Evolutionary conservation across 2,888 invertebrate genomes (phyloP).

Genomic region (Drosophila fulvimacula): DNA sequence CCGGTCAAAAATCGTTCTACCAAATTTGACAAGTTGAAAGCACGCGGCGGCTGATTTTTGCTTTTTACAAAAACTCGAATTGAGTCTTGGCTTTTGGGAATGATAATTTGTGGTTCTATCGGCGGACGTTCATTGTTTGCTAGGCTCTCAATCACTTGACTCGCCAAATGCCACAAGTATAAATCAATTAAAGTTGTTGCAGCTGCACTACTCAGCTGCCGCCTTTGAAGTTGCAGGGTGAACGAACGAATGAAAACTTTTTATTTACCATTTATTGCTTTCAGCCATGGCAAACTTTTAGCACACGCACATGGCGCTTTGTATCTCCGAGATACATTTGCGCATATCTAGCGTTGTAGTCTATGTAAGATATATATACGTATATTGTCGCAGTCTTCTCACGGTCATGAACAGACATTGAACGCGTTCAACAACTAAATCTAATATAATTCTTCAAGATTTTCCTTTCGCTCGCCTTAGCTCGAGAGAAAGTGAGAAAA

Average conservation of each 20-base stretch:
- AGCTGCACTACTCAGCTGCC: conserved; percentile 67
- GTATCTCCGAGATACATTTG: conserved; percentile 36
- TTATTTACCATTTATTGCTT: conserved; percentile 39
- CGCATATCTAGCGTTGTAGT: not conserved
- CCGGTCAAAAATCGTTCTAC: conserved; percentile 77
- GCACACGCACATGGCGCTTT: conserved; percentile 26
- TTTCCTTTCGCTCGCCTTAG: conserved; percentile 45
- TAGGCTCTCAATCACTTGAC: conserved; percentile 63
- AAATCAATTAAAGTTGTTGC: conserved; percentile 73
- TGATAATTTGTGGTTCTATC: conserved; percentile 18
- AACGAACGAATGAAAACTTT: conserved; percentile 16
- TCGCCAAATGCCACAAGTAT: conserved; percentile 51
- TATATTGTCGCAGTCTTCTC: conserved; percentile 15
- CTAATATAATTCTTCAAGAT: conserved; percentile 28
- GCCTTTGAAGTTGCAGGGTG: conserved; percentile 65
- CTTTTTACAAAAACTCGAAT: conserved; percentile 35
- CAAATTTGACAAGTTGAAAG: conserved; percentile 70
- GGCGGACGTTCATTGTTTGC: conserved; percentile 16
- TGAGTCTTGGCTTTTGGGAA: conserved; percentile 21
- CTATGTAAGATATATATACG: not conserved
- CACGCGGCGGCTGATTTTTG: conserved; percentile 37
- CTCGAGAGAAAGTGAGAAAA: conserved; percentile 58
- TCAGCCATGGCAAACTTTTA: conserved; percentile 38
- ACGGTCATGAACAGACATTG: conserved; percentile 65
- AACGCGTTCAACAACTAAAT: conserved; percentile 63